Evolutionary conservation across 2,113 vertebrate species (phyloP).

Genomic region (Bos indicus): DNA sequence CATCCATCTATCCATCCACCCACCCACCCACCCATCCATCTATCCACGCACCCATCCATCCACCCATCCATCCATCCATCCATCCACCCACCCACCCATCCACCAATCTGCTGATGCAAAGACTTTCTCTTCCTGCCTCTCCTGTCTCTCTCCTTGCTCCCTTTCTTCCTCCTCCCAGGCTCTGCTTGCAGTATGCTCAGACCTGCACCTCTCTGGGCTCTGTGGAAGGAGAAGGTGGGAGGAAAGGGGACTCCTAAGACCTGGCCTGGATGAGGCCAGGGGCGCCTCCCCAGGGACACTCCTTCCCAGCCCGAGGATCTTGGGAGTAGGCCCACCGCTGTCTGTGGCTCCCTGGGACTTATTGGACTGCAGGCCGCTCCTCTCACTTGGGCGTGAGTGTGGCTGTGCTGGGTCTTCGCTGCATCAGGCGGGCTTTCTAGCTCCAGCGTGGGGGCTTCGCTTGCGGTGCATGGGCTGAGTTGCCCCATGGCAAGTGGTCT

Average conservation of each 20-base stretch:
- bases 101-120: background rate
- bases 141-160: fast-evolving
- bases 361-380: fast-evolving
- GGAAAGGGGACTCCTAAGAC: background rate
- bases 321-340: background rate
- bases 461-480: fast-evolving
- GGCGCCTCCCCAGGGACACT: background rate
- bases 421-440: fast-evolving
- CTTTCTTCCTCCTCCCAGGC: no score
- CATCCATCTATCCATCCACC: fast-evolving
- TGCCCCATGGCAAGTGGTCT: background rate
- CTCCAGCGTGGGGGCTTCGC: fast-evolving
- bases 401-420: background rate
- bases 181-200: background rate
- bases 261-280: no score
- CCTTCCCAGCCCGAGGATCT: background rate
- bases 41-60: no score
- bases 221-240: no score
- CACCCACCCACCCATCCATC: background rate
- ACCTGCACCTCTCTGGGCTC: background rate
- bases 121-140: fast-evolving
- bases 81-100: fast-evolving
- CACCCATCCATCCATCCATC: fast-evolving
- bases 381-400: fast-evolving
- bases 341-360: background rate